These are phyloP conservation scores for Zapornia atra DNA, from an alignment of 2,113 vertebrate genomes.

Conservation along the genomic window DNA sequence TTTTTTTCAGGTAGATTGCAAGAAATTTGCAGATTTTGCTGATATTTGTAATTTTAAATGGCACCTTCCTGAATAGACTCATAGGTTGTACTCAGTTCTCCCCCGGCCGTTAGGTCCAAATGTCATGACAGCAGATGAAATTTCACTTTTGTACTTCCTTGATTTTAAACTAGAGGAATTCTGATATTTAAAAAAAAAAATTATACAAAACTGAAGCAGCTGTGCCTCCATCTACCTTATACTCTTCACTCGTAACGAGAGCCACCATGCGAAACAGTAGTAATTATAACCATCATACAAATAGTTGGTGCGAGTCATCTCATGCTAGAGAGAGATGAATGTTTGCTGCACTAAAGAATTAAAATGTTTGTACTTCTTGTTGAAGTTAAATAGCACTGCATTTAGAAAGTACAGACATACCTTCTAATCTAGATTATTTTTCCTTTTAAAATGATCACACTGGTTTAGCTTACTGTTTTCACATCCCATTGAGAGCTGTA, in stretches of 20 bases:
- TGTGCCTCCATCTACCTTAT: background rate
- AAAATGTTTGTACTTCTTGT: background rate
- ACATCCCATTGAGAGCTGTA: background rate
- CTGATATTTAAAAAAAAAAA: background rate
- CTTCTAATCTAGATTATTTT: background rate
- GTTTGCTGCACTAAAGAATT: background rate
- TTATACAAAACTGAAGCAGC: background rate
- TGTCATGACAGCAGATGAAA: background rate
- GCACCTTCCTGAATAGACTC: background rate
- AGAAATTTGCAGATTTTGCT: background rate
- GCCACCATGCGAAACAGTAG: background rate
- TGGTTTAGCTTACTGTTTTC: conserved; percentile 11
- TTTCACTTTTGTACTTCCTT: background rate
- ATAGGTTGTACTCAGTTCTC: background rate
- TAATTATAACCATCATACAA: background rate
- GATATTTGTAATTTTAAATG: background rate
- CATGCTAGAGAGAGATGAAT: background rate
- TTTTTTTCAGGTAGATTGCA: background rate
- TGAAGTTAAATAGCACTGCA: background rate
- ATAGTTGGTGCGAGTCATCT: background rate
- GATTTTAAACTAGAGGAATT: background rate
- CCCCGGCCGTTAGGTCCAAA: background rate
- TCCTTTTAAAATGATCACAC: background rate
- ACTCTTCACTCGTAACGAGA: background rate
- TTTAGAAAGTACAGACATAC: background rate